These are phyloP conservation scores for Drosophila simulans DNA, from an alignment of 1,140 invertebrate species.

Conservation along the genomic window DNA sequence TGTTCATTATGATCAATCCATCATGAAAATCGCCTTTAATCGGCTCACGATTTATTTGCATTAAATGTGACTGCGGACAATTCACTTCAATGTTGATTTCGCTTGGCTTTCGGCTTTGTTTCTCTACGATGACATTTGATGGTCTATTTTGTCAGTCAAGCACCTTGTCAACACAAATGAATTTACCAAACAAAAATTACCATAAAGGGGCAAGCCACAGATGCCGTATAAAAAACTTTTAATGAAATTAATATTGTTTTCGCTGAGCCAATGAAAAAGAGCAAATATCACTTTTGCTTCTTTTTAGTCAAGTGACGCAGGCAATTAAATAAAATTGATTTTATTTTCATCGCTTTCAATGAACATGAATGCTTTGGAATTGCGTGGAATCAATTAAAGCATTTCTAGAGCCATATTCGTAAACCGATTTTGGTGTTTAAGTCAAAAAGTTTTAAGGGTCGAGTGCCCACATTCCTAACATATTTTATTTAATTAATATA, in stretches of 20 bases:
- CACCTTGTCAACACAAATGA: constrained; percentile 61
- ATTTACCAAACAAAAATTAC: constrained; percentile 26
- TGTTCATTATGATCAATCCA: constrained; percentile 35
- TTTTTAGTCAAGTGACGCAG: neutral
- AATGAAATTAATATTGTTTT: constrained; percentile 48
- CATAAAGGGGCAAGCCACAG: constrained; percentile 7
- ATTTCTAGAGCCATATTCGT: neutral
- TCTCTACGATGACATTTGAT: constrained; percentile 28
- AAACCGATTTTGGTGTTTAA: neutral
- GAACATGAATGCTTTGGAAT: constrained; percentile 4
- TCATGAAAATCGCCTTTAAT: constrained; percentile 65
- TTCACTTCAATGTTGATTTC: constrained; percentile 44
- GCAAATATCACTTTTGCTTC: neutral
- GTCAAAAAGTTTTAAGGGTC: neutral
- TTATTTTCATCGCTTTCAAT: constrained; percentile 18
- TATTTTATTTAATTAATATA: neutral
- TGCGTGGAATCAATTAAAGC: neutral
- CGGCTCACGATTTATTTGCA: constrained; percentile 51
- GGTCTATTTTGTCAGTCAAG: constrained; percentile 62
- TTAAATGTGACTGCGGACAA: constrained; percentile 35
- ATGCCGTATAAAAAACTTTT: constrained; percentile 30
- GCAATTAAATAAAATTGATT: constrained; percentile 33
- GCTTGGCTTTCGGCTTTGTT: constrained; percentile 2
- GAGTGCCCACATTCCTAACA: neutral
- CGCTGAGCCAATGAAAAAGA: constrained; percentile 12